Conservation (phyloP, 2,113 vertebrate genomes). For the Solenodon paradoxus region DNA sequence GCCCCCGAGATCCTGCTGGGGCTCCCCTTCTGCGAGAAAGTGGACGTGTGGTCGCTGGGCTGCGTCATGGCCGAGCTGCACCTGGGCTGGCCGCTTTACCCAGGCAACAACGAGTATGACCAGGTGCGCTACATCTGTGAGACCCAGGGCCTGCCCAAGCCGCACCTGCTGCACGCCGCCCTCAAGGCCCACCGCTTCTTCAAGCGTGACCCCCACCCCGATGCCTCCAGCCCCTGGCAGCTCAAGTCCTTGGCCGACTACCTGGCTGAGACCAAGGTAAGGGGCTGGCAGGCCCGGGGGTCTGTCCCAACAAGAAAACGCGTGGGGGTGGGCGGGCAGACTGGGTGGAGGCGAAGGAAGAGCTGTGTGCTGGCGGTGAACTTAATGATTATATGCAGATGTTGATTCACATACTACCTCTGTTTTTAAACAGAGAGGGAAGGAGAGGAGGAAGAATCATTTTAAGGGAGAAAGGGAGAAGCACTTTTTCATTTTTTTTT, state of each 20-base stretch:
- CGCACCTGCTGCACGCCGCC: conserved; percentile 74
- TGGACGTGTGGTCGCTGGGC: conserved; percentile 87
- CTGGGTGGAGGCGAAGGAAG: too few relatives aligned
- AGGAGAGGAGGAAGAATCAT: too few relatives aligned
- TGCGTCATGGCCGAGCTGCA: conserved; percentile 84
- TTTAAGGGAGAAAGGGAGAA: too few relatives aligned
- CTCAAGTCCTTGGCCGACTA: conserved; percentile 78
- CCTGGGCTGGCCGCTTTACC: conserved; percentile 86
- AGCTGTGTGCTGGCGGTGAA: too few relatives aligned
- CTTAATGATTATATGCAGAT: too few relatives aligned
- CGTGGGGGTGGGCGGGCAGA: too few relatives aligned
- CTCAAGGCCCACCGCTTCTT: conserved; percentile 83
- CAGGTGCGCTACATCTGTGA: conserved; percentile 86
- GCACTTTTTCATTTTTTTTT: too few relatives aligned
- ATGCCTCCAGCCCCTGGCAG: conserved; percentile 77
- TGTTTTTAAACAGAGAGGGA: too few relatives aligned
- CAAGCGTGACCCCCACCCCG: conserved; percentile 34
- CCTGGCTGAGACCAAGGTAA: conserved; percentile 55
- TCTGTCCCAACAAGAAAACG: too few relatives aligned
- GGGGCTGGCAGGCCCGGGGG: too few relatives aligned
- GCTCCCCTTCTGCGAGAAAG: conserved; percentile 85
- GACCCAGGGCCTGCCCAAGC: conserved; percentile 81
- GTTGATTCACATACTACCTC: too few relatives aligned
- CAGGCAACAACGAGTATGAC: conserved; percentile 80
- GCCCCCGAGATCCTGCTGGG: conserved; percentile 86